Conservation (phyloP, 2,797 vertebrate species). For the Knipowitschia caucasica region DNA sequence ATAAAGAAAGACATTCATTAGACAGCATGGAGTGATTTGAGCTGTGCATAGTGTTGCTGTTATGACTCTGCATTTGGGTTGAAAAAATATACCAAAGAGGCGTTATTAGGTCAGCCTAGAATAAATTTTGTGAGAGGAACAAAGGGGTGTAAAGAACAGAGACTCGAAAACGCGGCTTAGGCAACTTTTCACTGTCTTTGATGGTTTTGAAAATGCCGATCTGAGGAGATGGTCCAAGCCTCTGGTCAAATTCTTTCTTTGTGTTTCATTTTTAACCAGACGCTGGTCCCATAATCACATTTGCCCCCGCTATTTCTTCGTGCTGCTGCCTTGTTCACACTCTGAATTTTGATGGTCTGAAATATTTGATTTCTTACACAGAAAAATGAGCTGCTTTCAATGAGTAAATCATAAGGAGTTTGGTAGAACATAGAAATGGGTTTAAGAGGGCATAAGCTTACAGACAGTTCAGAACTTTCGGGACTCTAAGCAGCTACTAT, state of each 20-base stretch:
- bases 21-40: not conserved
- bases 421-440: too few relatives aligned
- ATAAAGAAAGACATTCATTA: conserved; percentile 58
- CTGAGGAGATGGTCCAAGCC: conserved; percentile 56
- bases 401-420: too few relatives aligned
- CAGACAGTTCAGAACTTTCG: too few relatives aligned
- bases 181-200: conserved; percentile 54
- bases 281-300: conserved; percentile 17
- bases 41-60: conserved; percentile 26
- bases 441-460: too few relatives aligned
- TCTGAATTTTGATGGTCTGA: conserved; percentile 29
- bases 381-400: not conserved
- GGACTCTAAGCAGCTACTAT: too few relatives aligned
- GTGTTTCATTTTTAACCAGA: conserved; percentile 56
- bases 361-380: conserved; percentile 33
- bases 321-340: conserved; percentile 31
- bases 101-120: conserved; percentile 40
- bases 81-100: conserved; percentile 22
- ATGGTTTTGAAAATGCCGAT: conserved; percentile 55
- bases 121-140: conserved; percentile 43
- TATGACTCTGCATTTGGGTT: conserved; percentile 18
- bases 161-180: conserved; percentile 44
- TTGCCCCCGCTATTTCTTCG: conserved; percentile 16
- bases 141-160: conserved; percentile 32
- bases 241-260: conserved; percentile 59